A percentile compares a stretch with the other conserved stretches of the same genome.
Conservation (phyloP, 2,888 invertebrate species). For the Rotaria macrura region DNA sequence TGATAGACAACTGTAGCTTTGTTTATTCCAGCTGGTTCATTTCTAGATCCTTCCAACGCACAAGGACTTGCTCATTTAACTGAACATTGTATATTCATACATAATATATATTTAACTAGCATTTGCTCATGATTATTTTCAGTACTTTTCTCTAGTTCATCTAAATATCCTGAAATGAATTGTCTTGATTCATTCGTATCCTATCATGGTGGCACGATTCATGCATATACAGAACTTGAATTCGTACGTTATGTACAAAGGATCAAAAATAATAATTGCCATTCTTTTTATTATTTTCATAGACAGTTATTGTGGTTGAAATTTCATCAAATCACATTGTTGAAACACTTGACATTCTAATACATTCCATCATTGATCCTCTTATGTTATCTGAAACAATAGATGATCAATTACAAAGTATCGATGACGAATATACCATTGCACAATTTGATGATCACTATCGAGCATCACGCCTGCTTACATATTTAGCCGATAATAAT, state of each 20-base stretch:
- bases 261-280: no score
- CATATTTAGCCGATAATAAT: not conserved
- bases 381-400: not conserved
- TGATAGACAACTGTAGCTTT: not conserved
- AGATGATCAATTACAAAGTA: not conserved
- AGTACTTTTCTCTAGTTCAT: not conserved
- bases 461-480: not conserved
- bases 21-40: not conserved
- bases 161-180: not conserved
- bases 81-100: not conserved
- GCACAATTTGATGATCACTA: not conserved
- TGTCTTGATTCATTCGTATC: not conserved
- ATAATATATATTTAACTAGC: not conserved
- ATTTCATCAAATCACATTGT: not conserved
- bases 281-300: not conserved
- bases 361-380: not conserved
- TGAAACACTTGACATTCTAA: conserved; percentile 6
- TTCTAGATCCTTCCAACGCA: not conserved
- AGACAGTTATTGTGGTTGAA: conserved; percentile 8
- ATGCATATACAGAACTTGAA: conserved; percentile 8
- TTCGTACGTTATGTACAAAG: not conserved
- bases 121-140: not conserved
- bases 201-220: not conserved
- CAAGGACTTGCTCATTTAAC: conserved; percentile 20
- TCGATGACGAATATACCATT: not conserved